phyloP scores from a whole-genome alignment of 2,888 invertebrate genomes.

The Hetaerina titia region DNA sequence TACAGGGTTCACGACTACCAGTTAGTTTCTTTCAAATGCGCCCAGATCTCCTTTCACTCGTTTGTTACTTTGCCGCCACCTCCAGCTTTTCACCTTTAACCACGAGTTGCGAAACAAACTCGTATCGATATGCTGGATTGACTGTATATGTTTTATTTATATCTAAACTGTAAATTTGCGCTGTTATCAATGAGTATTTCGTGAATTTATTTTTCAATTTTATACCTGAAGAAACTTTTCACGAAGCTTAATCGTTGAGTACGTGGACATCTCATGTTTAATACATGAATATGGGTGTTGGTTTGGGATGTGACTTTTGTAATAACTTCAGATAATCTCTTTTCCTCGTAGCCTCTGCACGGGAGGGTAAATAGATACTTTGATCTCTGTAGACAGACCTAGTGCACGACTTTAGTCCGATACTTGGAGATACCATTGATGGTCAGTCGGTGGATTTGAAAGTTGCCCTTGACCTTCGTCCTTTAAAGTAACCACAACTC shows the following conservation, averaged over 20 bases:
- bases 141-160: conserved; percentile 49
- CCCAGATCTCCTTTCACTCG: background rate
- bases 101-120: conserved; percentile 57
- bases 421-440: background rate
- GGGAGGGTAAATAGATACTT: background rate
- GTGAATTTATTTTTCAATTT: conserved; percentile 30
- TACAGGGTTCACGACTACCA: background rate
- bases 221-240: background rate
- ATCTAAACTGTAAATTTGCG: conserved; percentile 50
- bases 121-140: conserved; percentile 52
- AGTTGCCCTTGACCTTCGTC: conserved; percentile 63
- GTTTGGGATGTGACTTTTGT: background rate
- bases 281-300: background rate
- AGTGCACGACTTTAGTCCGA: background rate
- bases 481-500: background rate
- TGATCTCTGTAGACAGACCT: background rate
- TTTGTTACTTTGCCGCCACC: conserved; percentile 58
- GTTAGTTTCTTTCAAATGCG: background rate
- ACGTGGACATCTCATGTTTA: background rate
- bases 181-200: conserved; percentile 29
- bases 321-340: conserved; percentile 13
- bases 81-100: conserved; percentile 16
- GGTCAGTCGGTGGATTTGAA: background rate
- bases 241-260: background rate
- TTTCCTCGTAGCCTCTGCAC: background rate